Evolutionary conservation across 2,888 invertebrate species (phyloP), one percentile per base, ranked within the genome.

Genomic region (Scaptomyza polygonia): DNA sequence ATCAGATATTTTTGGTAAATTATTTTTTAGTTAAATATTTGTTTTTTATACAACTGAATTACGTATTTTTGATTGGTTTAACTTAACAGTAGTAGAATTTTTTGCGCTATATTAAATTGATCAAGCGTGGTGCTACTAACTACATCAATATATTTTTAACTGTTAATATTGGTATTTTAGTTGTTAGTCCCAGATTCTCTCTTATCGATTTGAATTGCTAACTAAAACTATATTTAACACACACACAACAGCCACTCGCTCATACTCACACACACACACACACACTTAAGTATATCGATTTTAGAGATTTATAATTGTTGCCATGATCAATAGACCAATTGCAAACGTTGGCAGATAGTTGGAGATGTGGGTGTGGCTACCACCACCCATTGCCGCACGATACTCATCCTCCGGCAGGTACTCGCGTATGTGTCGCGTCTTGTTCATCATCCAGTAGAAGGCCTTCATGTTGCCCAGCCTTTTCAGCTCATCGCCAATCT

Each of bases 371-470:
- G 27, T 34, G 8, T 53, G 77, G 57, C 61, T 40, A 2, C 71
- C 74, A 1, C 77, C 71, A 16, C 79, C 88, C 36, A 79, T 86
- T 3, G 90, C 87, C 34, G 89, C 87, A 58, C 89, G 88, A 56
- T 92, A 92, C 44, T 92, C 92, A 6, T 91, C 88, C 77, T 92
- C 91, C 9, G 92, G 89, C 65, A 91, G 68, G 67, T 92, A 91
- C 85, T 94, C 94, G 52, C 94, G 93, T 92, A 96, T 93, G 86
- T 94, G 94, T 65, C 94, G 92, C 9, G 97, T 97, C 90, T 96
- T 96, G 82, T 95, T 94, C 94, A 96, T 94, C 95, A 97, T 95
- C 97, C 97, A 97, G 84, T 95, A 94, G 89, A 95, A 96, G 1
- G 95, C 96, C 66, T 94, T 94, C 91, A 94, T 94, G 75, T 94